Evolutionary conservation across 2,888 invertebrate species (phyloP).

Genomic region (Trichacis sp.): DNA sequence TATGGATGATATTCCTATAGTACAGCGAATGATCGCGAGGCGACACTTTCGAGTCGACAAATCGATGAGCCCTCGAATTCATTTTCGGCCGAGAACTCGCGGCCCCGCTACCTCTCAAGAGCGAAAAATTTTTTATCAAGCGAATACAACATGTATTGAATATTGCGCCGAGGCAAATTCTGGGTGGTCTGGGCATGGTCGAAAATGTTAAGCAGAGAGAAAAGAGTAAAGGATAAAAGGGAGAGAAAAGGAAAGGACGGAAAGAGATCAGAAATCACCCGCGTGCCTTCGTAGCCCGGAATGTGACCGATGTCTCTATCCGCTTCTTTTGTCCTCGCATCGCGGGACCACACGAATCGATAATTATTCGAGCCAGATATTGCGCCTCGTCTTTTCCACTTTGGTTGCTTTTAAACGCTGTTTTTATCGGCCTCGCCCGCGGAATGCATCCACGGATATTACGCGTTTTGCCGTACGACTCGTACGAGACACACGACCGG

Average conservation of each 20-base stretch:
- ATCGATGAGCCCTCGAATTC: constrained; percentile 32
- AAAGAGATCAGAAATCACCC: constrained; percentile 47
- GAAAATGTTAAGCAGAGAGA: constrained; percentile 62
- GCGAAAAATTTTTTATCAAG: constrained; percentile 19
- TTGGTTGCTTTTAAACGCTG: constrained; percentile 53
- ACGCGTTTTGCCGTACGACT: constrained; percentile 34
- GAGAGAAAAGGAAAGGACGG: constrained; percentile 43
- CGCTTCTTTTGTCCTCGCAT: constrained; percentile 62
- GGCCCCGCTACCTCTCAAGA: constrained; percentile 10
- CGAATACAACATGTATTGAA: constrained; percentile 47
- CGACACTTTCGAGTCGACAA: too few relatives aligned
- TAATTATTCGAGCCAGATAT: constrained; percentile 66
- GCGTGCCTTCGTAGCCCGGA: constrained; percentile 63
- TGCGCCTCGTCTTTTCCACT: constrained; percentile 64
- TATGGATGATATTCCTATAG: too few relatives aligned
- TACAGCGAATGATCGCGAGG: too few relatives aligned
- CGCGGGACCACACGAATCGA: constrained; percentile 68
- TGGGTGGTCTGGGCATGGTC: constrained; percentile 60
- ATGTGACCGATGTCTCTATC: constrained; percentile 69
- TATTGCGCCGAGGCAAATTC: constrained; percentile 48
- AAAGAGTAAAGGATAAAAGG: constrained; percentile 47
- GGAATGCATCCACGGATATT: constrained; percentile 38
- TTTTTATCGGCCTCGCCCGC: constrained; percentile 53
- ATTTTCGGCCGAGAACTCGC: constrained; percentile 16
- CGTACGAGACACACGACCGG: constrained; percentile 39